Evolutionary conservation across 2,797 vertebrate genomes (phyloP).

Genomic region (Syncerus caffer): DNA sequence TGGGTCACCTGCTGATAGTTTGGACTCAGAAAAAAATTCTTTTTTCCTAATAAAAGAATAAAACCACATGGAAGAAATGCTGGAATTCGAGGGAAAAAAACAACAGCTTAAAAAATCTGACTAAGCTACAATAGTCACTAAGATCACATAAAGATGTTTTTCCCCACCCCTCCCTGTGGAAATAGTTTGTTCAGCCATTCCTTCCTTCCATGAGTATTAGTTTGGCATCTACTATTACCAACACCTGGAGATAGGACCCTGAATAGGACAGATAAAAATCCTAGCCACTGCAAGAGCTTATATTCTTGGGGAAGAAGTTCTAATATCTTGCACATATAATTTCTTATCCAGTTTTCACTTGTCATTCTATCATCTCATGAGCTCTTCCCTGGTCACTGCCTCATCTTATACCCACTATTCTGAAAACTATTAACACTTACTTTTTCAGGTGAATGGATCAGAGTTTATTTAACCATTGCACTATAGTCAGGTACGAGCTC

Average conservation of each 20-base stretch:
- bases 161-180: too few species aligned
- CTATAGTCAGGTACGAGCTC: background rate
- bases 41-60: slow-evolving; percentile 19
- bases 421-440: background rate
- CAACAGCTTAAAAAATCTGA: background rate
- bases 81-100: background rate
- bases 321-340: background rate
- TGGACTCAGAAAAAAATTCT: background rate
- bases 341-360: background rate
- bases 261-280: background rate
- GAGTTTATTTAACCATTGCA: background rate
- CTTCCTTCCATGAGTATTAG: background rate
- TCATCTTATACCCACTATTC: background rate
- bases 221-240: background rate
- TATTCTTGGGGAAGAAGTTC: background rate
- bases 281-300: background rate
- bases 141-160: background rate
- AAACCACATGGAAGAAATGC: slow-evolving; percentile 18
- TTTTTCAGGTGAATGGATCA: background rate
- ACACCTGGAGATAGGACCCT: background rate
- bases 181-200: background rate
- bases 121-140: background rate
- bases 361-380: background rate
- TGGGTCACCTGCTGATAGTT: background rate
- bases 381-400: rapidly evolving